Conservation (phyloP, 2,113 vertebrate species). For the Xyliphius kryptos region DNA sequence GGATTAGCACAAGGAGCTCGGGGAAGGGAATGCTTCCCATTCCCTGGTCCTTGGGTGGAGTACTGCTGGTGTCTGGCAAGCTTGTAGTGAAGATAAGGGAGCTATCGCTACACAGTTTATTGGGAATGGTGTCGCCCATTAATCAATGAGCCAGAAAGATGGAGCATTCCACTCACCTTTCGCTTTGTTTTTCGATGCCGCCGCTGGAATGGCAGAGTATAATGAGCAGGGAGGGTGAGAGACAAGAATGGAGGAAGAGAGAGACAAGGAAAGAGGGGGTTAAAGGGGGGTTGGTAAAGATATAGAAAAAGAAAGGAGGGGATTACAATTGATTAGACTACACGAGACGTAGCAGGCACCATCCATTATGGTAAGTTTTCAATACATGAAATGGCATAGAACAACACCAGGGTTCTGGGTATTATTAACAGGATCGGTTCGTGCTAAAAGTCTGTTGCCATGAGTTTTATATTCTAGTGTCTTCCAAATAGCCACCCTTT, state of each 20-base stretch:
- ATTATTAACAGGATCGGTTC: neutral
- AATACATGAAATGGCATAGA: constrained; percentile 18
- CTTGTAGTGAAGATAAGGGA: no score
- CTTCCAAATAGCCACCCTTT: no score
- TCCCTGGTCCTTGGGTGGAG: no score
- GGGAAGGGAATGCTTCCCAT: no score
- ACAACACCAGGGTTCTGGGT: constrained; percentile 4
- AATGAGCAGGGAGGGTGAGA: constrained; percentile 22
- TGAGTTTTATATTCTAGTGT: no score
- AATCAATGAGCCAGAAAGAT: constrained; percentile 39
- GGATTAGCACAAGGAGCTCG: no score
- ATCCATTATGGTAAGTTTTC: constrained; percentile 23
- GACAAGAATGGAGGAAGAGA: constrained; percentile 21
- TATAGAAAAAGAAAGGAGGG: constrained; percentile 24
- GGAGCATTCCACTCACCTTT: constrained; percentile 64
- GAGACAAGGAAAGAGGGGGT: constrained; percentile 10
- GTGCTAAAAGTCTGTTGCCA: neutral
- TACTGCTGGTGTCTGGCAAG: no score
- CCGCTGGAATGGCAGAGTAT: constrained; percentile 57
- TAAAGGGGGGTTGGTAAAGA: no score
- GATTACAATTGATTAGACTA: constrained; percentile 43
- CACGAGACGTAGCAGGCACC: constrained; percentile 13
- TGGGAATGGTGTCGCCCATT: constrained; percentile 41
- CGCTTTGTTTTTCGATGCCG: constrained; percentile 70
- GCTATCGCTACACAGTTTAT: no score